Conservation (phyloP, 1,140 invertebrate genomes). For the Spodoptera litura region DNA sequence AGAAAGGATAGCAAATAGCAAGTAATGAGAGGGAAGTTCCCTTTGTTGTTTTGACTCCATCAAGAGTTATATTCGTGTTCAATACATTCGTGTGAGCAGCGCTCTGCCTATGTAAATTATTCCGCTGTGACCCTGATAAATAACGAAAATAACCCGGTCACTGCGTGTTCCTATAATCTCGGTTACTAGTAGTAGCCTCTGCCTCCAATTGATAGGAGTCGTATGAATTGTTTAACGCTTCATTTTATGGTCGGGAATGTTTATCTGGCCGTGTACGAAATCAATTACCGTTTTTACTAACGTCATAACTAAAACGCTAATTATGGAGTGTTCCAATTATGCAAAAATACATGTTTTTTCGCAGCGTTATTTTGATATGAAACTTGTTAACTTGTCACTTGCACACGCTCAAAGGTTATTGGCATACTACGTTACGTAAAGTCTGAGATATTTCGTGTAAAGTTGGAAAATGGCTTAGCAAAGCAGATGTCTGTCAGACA, state of each 20-base stretch:
- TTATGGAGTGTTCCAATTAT: too few relatives aligned
- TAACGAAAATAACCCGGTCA: conserved; percentile 75
- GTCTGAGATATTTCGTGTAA: too few relatives aligned
- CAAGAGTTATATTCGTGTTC: conserved; percentile 39
- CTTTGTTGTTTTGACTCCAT: conserved; percentile 10
- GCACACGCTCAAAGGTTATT: too few relatives aligned
- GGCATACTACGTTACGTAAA: too few relatives aligned
- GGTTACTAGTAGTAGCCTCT: conserved; percentile 48
- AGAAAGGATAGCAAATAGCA: conserved; percentile 2
- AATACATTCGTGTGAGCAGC: conserved; percentile 44
- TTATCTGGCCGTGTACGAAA: neutral
- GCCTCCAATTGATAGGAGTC: conserved; percentile 24
- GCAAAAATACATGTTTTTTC: too few relatives aligned
- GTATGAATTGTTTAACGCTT: neutral
- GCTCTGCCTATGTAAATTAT: conserved; percentile 67
- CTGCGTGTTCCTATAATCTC: conserved; percentile 39
- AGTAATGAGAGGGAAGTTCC: conserved; percentile 14
- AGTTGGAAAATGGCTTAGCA: too few relatives aligned
- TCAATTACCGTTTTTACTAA: neutral
- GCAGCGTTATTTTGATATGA: too few relatives aligned
- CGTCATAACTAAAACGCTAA: too few relatives aligned
- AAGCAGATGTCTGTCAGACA: too few relatives aligned
- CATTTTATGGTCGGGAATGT: neutral
- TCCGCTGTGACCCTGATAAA: conserved; percentile 71
- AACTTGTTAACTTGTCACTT: too few relatives aligned